phyloP scores from a whole-genome alignment of 2,797 vertebrate genomes.

The Halcyon chelicuti region DNA sequence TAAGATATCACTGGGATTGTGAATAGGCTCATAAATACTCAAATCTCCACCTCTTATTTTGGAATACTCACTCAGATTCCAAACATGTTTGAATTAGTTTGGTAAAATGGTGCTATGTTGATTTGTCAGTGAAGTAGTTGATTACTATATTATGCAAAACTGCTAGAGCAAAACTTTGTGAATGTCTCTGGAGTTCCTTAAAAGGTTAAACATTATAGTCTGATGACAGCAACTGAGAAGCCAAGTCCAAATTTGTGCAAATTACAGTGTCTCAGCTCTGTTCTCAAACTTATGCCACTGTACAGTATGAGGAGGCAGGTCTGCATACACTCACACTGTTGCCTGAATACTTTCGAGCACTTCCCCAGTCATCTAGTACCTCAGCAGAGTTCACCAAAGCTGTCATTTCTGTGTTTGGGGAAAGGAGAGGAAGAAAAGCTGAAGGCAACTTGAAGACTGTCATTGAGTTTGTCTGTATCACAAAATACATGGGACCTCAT shows the following conservation, averaged over 20 bases:
- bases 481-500: rapidly evolving
- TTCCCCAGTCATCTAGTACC: background rate
- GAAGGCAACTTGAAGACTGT: background rate
- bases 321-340: background rate
- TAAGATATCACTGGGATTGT: background rate
- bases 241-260: background rate
- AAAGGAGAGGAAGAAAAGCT: background rate
- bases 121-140: background rate
- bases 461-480: background rate
- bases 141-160: background rate
- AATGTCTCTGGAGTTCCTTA: background rate
- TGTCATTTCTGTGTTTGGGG: background rate
- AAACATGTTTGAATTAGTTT: background rate
- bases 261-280: background rate
- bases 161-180: background rate
- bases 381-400: background rate
- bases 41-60: background rate
- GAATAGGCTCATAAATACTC: background rate
- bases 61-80: background rate
- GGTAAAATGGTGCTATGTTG: background rate
- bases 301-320: background rate
- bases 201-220: background rate
- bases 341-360: background rate
- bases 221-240: background rate
- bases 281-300: background rate